Evolutionary conservation across 2,797 vertebrate genomes (phyloP).

Genomic region (Amphiprion clarkii): DNA sequence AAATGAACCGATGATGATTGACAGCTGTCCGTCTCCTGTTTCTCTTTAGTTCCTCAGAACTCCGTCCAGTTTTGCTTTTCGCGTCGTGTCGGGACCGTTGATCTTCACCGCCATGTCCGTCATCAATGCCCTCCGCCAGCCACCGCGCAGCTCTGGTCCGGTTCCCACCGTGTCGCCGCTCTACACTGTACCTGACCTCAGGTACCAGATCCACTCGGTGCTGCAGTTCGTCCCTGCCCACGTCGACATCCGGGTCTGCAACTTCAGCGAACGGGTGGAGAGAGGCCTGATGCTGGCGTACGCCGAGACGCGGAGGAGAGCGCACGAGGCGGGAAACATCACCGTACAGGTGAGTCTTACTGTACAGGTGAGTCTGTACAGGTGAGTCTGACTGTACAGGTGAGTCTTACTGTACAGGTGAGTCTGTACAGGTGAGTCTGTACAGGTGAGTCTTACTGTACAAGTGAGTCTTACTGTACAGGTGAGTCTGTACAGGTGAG

Average conservation of each 20-base stretch:
- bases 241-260: slow-evolving; percentile 91
- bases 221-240: slow-evolving; percentile 96
- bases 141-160: slow-evolving; percentile 75
- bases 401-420: slow-evolving; percentile 89
- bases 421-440: slow-evolving; percentile 44
- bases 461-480: slow-evolving; percentile 84
- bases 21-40: slow-evolving; percentile 10
- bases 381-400: not conserved
- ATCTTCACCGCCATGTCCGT: slow-evolving; percentile 94
- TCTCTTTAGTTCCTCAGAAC: slow-evolving; percentile 89
- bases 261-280: slow-evolving; percentile 93
- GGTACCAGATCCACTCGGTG: slow-evolving; percentile 92
- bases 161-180: slow-evolving; percentile 86
- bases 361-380: slow-evolving; percentile 3
- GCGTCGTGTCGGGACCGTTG: slow-evolving; percentile 92
- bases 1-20: slow-evolving; percentile 1
- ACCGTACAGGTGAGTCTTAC: slow-evolving; percentile 77
- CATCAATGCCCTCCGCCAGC: slow-evolving; percentile 90
- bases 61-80: slow-evolving; percentile 91
- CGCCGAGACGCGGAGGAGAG: slow-evolving; percentile 86
- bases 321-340: slow-evolving; percentile 85
- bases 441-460: too few species aligned
- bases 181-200: slow-evolving; percentile 86
- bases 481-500: slow-evolving; percentile 78
- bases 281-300: slow-evolving; percentile 90